Evolutionary conservation across 2,113 vertebrate genomes (phyloP).

Genomic region (Lepisosteus osseus): DNA sequence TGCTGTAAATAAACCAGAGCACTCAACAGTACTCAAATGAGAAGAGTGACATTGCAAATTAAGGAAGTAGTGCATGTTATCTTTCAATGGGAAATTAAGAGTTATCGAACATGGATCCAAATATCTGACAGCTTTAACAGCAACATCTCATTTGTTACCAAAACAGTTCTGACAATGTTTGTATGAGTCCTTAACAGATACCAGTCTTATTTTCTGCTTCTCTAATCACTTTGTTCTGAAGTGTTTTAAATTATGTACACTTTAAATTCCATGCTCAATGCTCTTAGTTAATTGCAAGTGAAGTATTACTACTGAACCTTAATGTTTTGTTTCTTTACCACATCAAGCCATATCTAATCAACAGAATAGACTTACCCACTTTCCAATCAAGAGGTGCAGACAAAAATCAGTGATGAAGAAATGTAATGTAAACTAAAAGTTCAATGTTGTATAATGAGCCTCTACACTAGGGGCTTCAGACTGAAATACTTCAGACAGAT

Average conservation of each 20-base stretch:
- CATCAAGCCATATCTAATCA: slow-evolving; percentile 55
- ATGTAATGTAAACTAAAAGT: not conserved
- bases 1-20: no score
- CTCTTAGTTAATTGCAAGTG: slow-evolving; percentile 56
- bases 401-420: not conserved
- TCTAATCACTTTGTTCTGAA: not conserved
- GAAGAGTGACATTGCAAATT: no score
- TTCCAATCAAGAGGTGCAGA: slow-evolving; percentile 44
- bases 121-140: not conserved
- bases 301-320: slow-evolving; percentile 54
- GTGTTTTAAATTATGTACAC: no score
- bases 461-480: not conserved
- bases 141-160: not conserved
- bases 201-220: not conserved
- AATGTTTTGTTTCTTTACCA: slow-evolving; percentile 24
- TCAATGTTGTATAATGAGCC: not conserved
- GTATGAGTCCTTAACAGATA: not conserved
- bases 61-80: no score
- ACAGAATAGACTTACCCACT: slow-evolving; percentile 53
- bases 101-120: no score
- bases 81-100: no score
- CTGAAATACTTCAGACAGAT: no score
- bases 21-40: no score
- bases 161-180: not conserved
- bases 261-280: slow-evolving; percentile 29